Base-by-base conservation (phyloP, 2,797 vertebrate species). In the Synanceia verrucosa region DNA sequence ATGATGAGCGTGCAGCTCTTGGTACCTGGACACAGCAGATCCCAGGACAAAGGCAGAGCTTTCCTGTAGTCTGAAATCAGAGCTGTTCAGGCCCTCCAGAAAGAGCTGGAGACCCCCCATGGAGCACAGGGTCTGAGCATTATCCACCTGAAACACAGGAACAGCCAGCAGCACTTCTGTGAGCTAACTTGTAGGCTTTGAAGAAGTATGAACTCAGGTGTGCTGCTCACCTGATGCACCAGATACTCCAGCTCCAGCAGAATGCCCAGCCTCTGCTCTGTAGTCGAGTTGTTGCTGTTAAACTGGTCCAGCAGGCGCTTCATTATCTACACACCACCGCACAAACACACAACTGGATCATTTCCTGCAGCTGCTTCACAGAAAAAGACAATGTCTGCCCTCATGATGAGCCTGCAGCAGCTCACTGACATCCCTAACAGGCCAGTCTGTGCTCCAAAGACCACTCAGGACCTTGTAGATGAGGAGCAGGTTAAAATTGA, bases 171-270 rank as follows among this genome's bases (percentile, higher is more conserved):
- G 19, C 44, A 12, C 9, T 10, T 21, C 11, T n/a, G 19, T 41
- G 19, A 12, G 9, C 6, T 2, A 4, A 3, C 39, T 14, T 21
- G 31, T 0, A 12, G 14, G 10, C 14, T 56, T 4, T 14, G 7
- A 13, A 11, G 52, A 64, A 44, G 39, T 44, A 4, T 53, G 31
- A 11, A 6, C 11, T 26, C 6, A 8, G 31, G 26, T 6, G 23
- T 24, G 16, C 8, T 4, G 3, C 0, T 29, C 80, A 99, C 97
- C 96, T 99, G 97, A 83, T 99, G 97, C 64, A 99, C 97, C 65
- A 98, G 94, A 79, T 99, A 99, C 76, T 99, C 97, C 1, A 99
- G 94, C 86, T 98, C 97, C 55, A 92, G 92, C 80, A 99, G 95
- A 1, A 96, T 92, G 0, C 86, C 90, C 44, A 97, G 89, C 83